These are phyloP conservation scores for Calliopsis andreniformis DNA, from an alignment of 1,140 invertebrate species.

Conservation along the genomic window DNA sequence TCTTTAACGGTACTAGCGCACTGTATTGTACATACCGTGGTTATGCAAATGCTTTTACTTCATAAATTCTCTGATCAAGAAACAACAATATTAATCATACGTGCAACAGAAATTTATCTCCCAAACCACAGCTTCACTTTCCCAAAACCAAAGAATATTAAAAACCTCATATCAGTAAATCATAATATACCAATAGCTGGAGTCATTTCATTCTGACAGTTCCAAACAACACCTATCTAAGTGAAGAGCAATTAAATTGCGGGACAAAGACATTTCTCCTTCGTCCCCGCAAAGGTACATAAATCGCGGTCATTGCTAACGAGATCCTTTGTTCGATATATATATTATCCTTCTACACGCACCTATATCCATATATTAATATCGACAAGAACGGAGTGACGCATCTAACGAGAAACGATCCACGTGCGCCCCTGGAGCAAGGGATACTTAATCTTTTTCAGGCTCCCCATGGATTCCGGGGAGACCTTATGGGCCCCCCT, in stretches of 20 bases:
- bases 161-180: not conserved
- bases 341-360: slow-evolving; percentile 26
- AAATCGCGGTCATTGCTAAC: slow-evolving; percentile 36
- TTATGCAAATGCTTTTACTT: too few relatives aligned
- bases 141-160: slow-evolving; percentile 13
- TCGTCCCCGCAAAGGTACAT: slow-evolving; percentile 8
- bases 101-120: not conserved
- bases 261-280: slow-evolving; percentile 25
- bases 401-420: slow-evolving; percentile 59
- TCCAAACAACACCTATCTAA: not conserved
- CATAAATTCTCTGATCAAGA: too few relatives aligned
- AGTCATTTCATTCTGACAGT: not conserved
- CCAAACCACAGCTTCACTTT: slow-evolving; percentile 18
- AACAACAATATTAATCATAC: too few relatives aligned
- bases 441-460: slow-evolving; percentile 62
- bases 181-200: not conserved
- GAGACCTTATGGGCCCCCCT: slow-evolving; percentile 29
- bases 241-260: slow-evolving; percentile 26
- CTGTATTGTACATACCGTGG: too few relatives aligned
- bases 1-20: too few relatives aligned
- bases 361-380: slow-evolving; percentile 56
- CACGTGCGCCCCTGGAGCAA: slow-evolving; percentile 50
- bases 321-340: slow-evolving; percentile 42
- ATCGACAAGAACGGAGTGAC: slow-evolving; percentile 50
- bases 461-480: slow-evolving; percentile 51